These are phyloP conservation scores for Sternotherus odoratus DNA, from an alignment of 2,797 vertebrate species.

Conservation along the genomic window DNA sequence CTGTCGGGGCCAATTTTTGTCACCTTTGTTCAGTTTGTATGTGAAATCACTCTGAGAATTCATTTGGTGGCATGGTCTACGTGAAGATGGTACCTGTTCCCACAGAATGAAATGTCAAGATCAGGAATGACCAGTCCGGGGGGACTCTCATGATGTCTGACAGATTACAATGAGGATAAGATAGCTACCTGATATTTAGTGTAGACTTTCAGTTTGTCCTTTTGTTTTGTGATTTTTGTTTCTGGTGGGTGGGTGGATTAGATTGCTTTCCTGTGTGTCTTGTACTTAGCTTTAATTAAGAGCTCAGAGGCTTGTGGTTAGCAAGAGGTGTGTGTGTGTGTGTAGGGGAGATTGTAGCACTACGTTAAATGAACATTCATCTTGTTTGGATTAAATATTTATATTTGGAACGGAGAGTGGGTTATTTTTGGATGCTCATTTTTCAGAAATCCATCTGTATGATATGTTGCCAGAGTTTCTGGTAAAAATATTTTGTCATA, in stretches of 20 bases:
- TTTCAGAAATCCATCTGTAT: conserved; percentile 81
- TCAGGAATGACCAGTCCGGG: not conserved
- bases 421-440: conserved; percentile 80
- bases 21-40: not conserved
- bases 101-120: too few species aligned
- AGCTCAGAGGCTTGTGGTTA: conserved; percentile 66
- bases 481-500: conserved; percentile 85
- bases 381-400: conserved; percentile 71
- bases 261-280: not conserved
- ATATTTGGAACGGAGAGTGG: conserved; percentile 73
- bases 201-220: not conserved
- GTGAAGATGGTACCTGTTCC: not conserved
- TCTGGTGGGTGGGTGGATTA: not conserved
- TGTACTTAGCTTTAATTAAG: conserved; percentile 31
- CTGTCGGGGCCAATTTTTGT: not conserved
- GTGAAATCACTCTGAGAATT: not conserved
- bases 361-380: conserved; percentile 66
- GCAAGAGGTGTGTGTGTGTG: conserved; percentile 16
- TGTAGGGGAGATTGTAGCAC: not conserved
- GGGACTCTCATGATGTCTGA: rapidly evolving
- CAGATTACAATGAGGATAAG: not conserved
- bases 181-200: rapidly evolving
- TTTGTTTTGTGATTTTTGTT: not conserved
- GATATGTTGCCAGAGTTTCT: conserved; percentile 76
- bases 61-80: not conserved